phyloP scores from a whole-genome alignment of 1,140 invertebrate genomes.

The Phymorhynchus buccinoides region DNA sequence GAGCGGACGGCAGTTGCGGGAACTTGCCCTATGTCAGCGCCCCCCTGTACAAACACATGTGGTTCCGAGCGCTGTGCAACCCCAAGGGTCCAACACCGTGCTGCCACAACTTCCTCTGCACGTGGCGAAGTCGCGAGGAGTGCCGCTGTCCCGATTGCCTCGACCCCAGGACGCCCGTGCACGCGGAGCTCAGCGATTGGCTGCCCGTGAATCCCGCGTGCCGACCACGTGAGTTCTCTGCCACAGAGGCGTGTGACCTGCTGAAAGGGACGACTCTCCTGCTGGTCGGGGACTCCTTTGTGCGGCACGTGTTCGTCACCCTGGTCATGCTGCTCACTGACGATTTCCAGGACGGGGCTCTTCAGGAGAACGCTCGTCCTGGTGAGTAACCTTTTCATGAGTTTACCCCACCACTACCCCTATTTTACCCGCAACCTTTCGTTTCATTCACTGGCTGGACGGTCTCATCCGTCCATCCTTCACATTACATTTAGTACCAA shows the following conservation, averaged over 20 bases:
- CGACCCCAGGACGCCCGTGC: slow-evolving; percentile 39
- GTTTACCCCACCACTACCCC: no score
- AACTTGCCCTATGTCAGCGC: slow-evolving; percentile 36
- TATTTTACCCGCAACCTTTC: no score
- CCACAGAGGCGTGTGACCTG: slow-evolving; percentile 20
- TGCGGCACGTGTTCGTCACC: slow-evolving; percentile 44
- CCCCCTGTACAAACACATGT: slow-evolving; percentile 27
- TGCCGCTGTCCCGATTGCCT: slow-evolving; percentile 42
- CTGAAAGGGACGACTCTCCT: slow-evolving; percentile 32
- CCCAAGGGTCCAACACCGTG: slow-evolving; percentile 43
- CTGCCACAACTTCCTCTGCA: slow-evolving; percentile 30
- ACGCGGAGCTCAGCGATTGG: slow-evolving; percentile 47
- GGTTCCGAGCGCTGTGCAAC: slow-evolving; percentile 44
- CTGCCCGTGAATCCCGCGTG: slow-evolving; percentile 18
- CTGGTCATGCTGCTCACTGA: slow-evolving; percentile 39
- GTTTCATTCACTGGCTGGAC: no score
- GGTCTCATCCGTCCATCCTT: no score
- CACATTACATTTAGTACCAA: no score
- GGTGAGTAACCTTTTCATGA: no score
- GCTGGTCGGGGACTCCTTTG: slow-evolving; percentile 48
- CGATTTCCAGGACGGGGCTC: slow-evolving; percentile 37
- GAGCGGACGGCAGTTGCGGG: slow-evolving; percentile 43
- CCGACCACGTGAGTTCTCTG: not conserved
- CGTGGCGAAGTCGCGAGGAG: not conserved
- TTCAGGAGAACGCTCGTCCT: slow-evolving; percentile 17